phyloP scores from a whole-genome alignment of 2,797 vertebrate species.

The Menidia menidia region DNA sequence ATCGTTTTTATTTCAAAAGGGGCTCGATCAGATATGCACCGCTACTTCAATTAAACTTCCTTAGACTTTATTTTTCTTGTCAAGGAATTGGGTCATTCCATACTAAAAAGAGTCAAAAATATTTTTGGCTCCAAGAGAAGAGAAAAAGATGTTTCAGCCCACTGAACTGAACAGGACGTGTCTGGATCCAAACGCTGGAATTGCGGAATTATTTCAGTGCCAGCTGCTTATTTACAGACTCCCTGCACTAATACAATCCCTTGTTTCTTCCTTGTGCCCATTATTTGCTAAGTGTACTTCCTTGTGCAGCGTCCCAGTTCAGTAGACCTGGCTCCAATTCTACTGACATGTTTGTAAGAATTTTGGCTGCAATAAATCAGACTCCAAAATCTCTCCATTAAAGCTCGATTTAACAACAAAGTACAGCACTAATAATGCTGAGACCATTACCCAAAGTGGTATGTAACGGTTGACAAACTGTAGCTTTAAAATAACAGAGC shows the following conservation, averaged over 20 bases:
- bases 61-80: conserved; percentile 62
- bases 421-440: conserved; percentile 7
- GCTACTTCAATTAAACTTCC: conserved; percentile 73
- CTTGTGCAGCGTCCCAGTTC: conserved; percentile 30
- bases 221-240: conserved; percentile 68
- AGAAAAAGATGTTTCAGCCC: conserved; percentile 66
- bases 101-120: conserved; percentile 56
- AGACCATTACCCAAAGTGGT: conserved; percentile 32
- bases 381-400: conserved; percentile 16
- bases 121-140: conserved; percentile 63
- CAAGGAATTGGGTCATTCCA: conserved; percentile 70
- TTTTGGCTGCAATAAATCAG: conserved; percentile 29
- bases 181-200: conserved; percentile 63
- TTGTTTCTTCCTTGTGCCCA: conserved; percentile 50
- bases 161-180: conserved; percentile 65
- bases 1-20: conserved; percentile 69
- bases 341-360: conserved; percentile 25
- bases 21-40: conserved; percentile 70
- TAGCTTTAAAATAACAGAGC: conserved; percentile 52
- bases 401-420: conserved; percentile 32
- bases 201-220: conserved; percentile 50
- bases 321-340: conserved; percentile 33
- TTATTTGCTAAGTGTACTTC: conserved; percentile 45
- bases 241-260: conserved; percentile 48
- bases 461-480: conserved; percentile 46